These are phyloP conservation scores for Hemistola chrysoprasaria DNA, from an alignment of 2,888 invertebrate genomes.

Conservation along the genomic window DNA sequence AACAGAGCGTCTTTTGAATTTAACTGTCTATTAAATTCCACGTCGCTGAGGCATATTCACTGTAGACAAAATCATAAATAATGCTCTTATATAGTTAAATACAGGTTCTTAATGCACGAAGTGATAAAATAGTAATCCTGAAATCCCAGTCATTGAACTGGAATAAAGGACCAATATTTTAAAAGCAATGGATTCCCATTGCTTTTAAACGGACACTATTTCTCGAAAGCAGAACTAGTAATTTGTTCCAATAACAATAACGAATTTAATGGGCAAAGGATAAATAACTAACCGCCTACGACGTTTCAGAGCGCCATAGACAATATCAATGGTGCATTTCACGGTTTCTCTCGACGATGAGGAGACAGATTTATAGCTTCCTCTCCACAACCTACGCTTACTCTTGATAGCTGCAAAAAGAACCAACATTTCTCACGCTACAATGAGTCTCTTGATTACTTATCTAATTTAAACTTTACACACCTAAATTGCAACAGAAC, in stretches of 20 bases:
- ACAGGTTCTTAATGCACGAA: no score
- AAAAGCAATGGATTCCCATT: no score
- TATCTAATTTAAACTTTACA: no score
- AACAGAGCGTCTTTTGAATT: slow-evolving; percentile 9
- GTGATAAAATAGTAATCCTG: no score
- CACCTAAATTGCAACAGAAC: no score
- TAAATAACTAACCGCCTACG: slow-evolving; percentile 57
- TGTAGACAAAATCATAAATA: neutral
- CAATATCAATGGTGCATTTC: slow-evolving; percentile 48
- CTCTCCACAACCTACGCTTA: slow-evolving; percentile 56
- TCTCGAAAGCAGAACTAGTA: neutral
- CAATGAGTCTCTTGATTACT: no score
- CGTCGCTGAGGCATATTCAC: slow-evolving; percentile 2
- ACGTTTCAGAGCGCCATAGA: slow-evolving; percentile 46
- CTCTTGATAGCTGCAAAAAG: slow-evolving; percentile 42
- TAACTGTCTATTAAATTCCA: slow-evolving; percentile 13
- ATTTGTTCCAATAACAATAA: slow-evolving; percentile 7
- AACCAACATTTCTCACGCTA: slow-evolving; percentile 24
- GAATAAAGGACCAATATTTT: no score
- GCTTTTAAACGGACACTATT: neutral
- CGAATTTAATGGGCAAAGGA: slow-evolving; percentile 26
- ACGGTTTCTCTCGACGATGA: slow-evolving; percentile 61
- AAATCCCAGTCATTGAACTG: no score
- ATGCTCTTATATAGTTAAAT: no score
- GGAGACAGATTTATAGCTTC: slow-evolving; percentile 62